Base-by-base conservation (phyloP, 2,888 invertebrate genomes). In the Blera fallax region DNA sequence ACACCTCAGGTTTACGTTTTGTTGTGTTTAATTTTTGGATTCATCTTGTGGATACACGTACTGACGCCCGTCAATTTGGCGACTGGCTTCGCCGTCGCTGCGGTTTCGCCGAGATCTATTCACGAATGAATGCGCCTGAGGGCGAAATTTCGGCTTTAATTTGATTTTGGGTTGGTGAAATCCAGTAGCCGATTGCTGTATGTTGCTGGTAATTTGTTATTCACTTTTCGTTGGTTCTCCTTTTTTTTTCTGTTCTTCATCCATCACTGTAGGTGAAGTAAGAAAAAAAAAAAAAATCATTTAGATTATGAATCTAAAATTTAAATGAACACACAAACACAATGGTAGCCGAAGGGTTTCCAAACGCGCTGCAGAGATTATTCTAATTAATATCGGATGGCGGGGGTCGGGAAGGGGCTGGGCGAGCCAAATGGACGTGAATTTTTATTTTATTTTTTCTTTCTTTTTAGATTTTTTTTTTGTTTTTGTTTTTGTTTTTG, bases 251-350 rank as follows among this genome's bases (percentile, higher is more conserved):
- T 64, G 48, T 58, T 65, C 74, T 79, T 60, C 84, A 74, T 74
- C 84, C 84, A 84, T 84, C 84, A 84, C 50, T 74, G 64, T 32
- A 54, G 50, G 27, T 18, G 24, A 78, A 78, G 67, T 40, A 29
- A 16, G 24, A 27, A 29, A 21, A 10, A 10, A 18, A 52, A 72
- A 64, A 16, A 74, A 56, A 84, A 84, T 69, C 62, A 65, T 80
- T 74, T 79, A 80, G 80, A 84, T 84, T 84, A 74, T 84, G 79
- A 80, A 84, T 80, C 84, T 80, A 60, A 80, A 80, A 67, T 80
- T 84, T 58, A 64, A 84, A 64, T 74, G 73, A 48, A 74, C 62
- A 67, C 79, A 69, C 62, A 83, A 60, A 69, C 64, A 74, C 69
- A 67, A 80, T 72, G 69, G 58, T 32, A 65, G 65, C 76, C 60